These are phyloP conservation scores for Agapornis roseicollis DNA, from an alignment of 2,113 vertebrate species.

Conservation along the genomic window DNA sequence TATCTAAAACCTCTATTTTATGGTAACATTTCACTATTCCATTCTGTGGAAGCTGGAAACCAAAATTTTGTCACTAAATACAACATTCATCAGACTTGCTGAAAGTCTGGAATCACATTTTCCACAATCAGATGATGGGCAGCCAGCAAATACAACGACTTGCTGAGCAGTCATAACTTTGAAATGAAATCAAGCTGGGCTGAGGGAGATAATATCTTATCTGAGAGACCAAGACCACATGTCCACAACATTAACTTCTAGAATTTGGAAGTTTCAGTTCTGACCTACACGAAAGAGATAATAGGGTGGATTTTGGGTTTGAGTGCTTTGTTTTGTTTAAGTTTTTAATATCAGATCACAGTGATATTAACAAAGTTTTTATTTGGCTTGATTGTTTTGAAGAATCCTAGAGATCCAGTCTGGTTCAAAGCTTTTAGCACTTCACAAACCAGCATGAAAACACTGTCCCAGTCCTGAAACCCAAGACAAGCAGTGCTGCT, in stretches of 20 bases:
- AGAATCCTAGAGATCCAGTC: not conserved
- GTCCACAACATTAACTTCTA: not conserved
- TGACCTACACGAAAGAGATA: not conserved
- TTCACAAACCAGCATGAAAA: not conserved
- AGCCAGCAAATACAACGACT: not conserved
- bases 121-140: not conserved
- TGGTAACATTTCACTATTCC: not conserved
- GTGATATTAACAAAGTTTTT: not conserved
- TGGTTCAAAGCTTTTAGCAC: not conserved
- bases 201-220: not conserved
- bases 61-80: not conserved
- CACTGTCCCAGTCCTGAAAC: not conserved
- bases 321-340: rapidly evolving
- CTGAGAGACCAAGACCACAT: not conserved
- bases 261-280: not conserved
- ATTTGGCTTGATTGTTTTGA: not conserved
- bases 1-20: not conserved
- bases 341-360: not conserved
- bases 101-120: not conserved
- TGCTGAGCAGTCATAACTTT: not conserved
- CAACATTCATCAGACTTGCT: not conserved
- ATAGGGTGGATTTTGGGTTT: rapidly evolving
- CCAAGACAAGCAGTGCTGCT: not conserved
- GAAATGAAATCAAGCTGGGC: not conserved
- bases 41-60: not conserved